Percentiles rank a stretch among this genome's conserved stretches.
phyloP scores from a whole-genome alignment of 2,113 vertebrate species.

The Microtus montanus region DNA sequence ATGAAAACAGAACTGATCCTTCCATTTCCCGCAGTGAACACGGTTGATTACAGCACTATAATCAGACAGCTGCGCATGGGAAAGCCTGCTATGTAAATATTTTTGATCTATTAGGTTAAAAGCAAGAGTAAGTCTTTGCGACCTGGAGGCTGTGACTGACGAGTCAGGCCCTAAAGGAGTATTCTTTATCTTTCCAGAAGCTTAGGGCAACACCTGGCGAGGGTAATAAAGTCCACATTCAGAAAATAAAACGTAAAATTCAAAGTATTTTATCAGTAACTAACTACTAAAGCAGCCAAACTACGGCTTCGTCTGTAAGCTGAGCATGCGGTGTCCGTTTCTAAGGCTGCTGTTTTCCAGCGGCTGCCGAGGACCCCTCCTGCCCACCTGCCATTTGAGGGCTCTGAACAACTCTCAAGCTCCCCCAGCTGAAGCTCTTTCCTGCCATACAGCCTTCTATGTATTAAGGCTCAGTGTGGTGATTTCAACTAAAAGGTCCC shows the following conservation, averaged over 20 bases:
- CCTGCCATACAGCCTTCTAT: neutral
- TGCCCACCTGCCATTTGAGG: neutral
- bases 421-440: neutral
- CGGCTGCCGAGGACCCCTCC: neutral
- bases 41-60: neutral
- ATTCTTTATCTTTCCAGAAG: neutral
- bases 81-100: slow-evolving; percentile 19
- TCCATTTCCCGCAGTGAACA: slow-evolving; percentile 1
- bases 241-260: slow-evolving; percentile 23
- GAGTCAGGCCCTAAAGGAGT: neutral
- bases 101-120: slow-evolving; percentile 15
- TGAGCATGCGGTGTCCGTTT: neutral
- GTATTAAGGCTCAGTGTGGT: neutral
- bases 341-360: neutral
- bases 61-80: neutral
- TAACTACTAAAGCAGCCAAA: neutral
- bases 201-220: neutral
- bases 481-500: neutral
- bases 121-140: neutral
- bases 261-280: neutral
- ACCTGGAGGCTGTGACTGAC: neutral
- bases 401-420: neutral
- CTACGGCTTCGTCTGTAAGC: neutral
- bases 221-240: neutral
- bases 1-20: slow-evolving; percentile 59